These are phyloP conservation scores for Heliothis subflexa DNA, from an alignment of 1,140 invertebrate genomes.

Conservation along the genomic window DNA sequence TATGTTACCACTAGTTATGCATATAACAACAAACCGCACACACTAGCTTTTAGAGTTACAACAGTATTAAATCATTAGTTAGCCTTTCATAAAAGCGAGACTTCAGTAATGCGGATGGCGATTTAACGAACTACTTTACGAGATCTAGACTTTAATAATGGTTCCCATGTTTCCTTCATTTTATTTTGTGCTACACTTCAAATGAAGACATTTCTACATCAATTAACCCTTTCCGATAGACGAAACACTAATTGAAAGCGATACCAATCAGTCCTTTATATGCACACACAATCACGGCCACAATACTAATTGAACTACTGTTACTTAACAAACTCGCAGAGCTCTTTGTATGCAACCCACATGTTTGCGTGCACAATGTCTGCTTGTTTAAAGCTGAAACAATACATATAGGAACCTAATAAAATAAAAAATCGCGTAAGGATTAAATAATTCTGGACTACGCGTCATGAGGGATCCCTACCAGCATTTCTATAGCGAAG, in stretches of 20 bases:
- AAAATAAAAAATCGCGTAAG: no score
- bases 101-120: not conserved
- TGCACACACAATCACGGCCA: constrained; percentile 1
- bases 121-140: not conserved
- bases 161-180: no score
- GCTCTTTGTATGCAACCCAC: no score
- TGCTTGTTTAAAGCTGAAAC: no score
- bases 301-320: not conserved
- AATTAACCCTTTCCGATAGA: not conserved
- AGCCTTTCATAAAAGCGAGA: not conserved
- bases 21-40: constrained; percentile 6
- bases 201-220: not conserved
- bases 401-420: no score
- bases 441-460: no score
- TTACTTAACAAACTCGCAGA: not conserved
- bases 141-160: not conserved
- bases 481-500: no score
- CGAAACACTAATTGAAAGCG: constrained; percentile 4
- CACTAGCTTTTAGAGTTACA: constrained; percentile 19
- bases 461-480: no score
- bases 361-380: no score
- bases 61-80: constrained; percentile 15
- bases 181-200: not conserved
- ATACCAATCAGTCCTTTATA: not conserved
- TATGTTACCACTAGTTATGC: not conserved